A percentile compares a stretch with the other conserved stretches of the same genome.
These are phyloP conservation scores for Ophiothrix spiculata DNA, from an alignment of 35 echinoderm and acorn worm species.

Conservation along the genomic window DNA sequence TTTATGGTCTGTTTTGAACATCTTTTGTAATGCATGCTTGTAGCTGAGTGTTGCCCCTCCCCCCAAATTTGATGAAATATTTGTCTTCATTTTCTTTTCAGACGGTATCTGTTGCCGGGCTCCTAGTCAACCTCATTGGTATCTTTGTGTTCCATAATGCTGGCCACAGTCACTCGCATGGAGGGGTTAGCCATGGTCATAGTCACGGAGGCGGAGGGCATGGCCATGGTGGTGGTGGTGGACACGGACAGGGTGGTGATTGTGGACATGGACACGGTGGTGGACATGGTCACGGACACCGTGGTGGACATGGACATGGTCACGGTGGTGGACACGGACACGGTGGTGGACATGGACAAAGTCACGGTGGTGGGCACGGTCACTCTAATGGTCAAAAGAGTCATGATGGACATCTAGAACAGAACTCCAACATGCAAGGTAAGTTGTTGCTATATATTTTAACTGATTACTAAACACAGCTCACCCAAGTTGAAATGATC, in stretches of 20 bases:
- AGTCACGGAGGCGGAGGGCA: constrained; percentile 29
- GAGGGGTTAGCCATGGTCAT: constrained; percentile 54
- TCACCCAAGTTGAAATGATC: too few relatives aligned
- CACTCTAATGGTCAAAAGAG: too few relatives aligned
- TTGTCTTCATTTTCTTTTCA: constrained; percentile 34
- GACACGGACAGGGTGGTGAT: constrained; percentile 24
- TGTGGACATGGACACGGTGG: constrained; percentile 22
- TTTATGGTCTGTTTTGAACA: too few relatives aligned
- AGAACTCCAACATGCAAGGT: constrained; percentile 92
- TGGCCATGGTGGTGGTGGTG: too few relatives aligned
- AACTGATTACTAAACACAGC: background rate
- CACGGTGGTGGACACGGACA: background rate
- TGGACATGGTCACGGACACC: constrained; percentile 1
- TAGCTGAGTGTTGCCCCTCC: too few relatives aligned
- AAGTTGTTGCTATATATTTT: background rate
- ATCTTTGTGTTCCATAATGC: constrained; percentile 87
- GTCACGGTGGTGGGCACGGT: background rate
- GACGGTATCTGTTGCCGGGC: constrained; percentile 88
- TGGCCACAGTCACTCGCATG: constrained; percentile 64
- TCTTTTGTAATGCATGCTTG: too few relatives aligned
- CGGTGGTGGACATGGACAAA: constrained; percentile 7
- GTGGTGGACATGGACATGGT: constrained; percentile 26
- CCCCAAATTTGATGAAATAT: too few relatives aligned
- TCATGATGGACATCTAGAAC: background rate
- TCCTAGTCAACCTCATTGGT: constrained; percentile 86